Conservation (phyloP, 2,888 invertebrate genomes). For the Athripsodes cinereus region DNA sequence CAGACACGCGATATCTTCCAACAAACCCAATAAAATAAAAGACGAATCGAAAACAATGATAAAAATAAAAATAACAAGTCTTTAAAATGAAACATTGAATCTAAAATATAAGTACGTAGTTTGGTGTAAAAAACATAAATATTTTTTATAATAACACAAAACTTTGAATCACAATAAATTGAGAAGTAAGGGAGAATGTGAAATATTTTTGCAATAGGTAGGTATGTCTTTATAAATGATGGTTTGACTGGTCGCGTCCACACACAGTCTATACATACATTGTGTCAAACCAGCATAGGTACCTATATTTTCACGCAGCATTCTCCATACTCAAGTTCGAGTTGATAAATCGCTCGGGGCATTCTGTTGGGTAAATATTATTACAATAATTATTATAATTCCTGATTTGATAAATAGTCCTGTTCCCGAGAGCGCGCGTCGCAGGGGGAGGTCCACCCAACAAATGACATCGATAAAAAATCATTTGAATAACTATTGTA, state of each 20-base stretch:
- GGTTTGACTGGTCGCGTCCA: slow-evolving; percentile 8
- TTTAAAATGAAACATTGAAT: too few species aligned
- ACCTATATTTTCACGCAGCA: too few species aligned
- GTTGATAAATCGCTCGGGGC: slow-evolving; percentile 12
- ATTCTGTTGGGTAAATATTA: slow-evolving; percentile 13
- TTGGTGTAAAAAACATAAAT: too few species aligned
- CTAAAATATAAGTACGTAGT: too few species aligned
- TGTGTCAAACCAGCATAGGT: too few species aligned
- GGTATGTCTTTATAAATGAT: slow-evolving; percentile 10
- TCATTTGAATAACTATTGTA: background rate
- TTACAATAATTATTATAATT: background rate
- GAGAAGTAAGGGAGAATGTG: background rate
- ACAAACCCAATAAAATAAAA: too few species aligned
- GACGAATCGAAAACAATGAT: too few species aligned
- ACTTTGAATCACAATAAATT: too few species aligned
- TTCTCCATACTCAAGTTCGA: background rate
- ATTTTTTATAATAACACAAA: too few species aligned
- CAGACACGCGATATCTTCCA: too few species aligned
- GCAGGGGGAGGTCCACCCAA: slow-evolving; percentile 10
- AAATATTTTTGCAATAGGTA: too few species aligned
- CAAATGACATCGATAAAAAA: slow-evolving; percentile 20
- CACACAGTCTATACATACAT: background rate
- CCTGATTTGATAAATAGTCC: slow-evolving; percentile 10
- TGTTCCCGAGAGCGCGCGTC: slow-evolving; percentile 11
- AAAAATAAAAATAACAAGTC: too few species aligned